Base-by-base conservation (phyloP, 2,797 vertebrate genomes). In the Cichlasoma orientale region DNA sequence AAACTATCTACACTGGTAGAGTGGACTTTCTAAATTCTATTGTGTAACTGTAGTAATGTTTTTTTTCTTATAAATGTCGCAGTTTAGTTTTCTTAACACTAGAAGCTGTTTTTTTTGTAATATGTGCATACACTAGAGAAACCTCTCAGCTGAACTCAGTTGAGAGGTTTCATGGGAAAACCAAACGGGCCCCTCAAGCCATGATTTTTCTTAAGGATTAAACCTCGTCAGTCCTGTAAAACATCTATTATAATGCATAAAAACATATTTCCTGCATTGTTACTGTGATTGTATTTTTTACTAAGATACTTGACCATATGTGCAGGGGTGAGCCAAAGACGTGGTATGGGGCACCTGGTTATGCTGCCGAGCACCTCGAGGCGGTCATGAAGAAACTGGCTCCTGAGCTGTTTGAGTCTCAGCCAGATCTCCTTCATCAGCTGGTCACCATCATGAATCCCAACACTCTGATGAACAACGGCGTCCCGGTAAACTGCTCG, bases 401-500 rank as follows among this genome's bases (percentile, higher is more conserved):
- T 80, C 98, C 98, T 19, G 98, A 99, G 93, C 96, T 99, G 72
- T 99, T 99, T 89, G 96, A 97, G 87, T 97, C 97, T 33, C 98
- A 99, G 94, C 97, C 98, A 53, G 98, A 99, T 89, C 97, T 99
- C 76, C 97, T 99, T 79, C 98, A 99, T 92, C 98, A 99, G 93
- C 96, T 99, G 79, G 98, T 99, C 93, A 99, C 98, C 91, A 99
- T 99, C 92, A 99, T 99, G 98, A 99, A 99, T 95, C 98, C 98
- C 86, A 99, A 99, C 90, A 97, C 98, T 2, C 94, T 99, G 89
- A 99, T 99, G 98, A 96, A 97, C 93, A 96, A 99, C 38, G 96
- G 98, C 38, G 96, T 99, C 82, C 98, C 98, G 91, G 98, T 99
- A 97, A 96, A 91, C 81, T 25, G 56, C 57, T 78, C 38, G 31